phyloP scores from a whole-genome alignment of 2,113 vertebrate species.

The Merops nubicus region DNA sequence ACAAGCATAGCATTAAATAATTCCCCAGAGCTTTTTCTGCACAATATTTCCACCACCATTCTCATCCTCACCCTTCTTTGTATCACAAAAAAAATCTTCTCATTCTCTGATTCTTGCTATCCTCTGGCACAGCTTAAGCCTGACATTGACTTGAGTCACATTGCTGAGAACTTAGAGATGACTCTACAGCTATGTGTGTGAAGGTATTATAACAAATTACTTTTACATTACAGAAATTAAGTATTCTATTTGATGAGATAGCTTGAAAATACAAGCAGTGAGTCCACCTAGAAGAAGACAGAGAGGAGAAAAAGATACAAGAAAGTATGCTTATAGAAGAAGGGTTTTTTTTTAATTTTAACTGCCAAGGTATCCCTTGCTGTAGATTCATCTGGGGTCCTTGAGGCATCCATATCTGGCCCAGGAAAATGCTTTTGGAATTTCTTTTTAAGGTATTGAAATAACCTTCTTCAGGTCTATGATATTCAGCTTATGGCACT shows the following conservation, averaged over 20 bases:
- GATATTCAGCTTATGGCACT: neutral
- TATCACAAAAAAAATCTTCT: neutral
- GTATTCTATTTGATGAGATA: neutral
- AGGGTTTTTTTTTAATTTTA: neutral
- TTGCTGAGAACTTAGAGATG: neutral
- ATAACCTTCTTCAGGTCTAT: neutral
- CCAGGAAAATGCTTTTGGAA: neutral
- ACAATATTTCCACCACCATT: neutral
- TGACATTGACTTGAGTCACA: neutral
- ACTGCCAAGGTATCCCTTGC: neutral
- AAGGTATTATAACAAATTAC: neutral
- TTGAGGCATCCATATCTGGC: neutral
- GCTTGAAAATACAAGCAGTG: neutral
- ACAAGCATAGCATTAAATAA: conserved; percentile 17
- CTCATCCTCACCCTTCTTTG: neutral
- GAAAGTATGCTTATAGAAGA: neutral
- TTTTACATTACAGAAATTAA: neutral
- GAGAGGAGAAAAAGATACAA: neutral
- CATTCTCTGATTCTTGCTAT: neutral
- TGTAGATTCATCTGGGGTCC: neutral
- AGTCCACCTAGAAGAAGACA: neutral
- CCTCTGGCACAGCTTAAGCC: neutral
- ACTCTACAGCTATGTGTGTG: neutral
- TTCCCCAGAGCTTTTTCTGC: neutral
- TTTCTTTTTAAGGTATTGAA: neutral